Evolutionary conservation across 2,797 vertebrate species (phyloP).

Genomic region (Loriculus beryllinus): DNA sequence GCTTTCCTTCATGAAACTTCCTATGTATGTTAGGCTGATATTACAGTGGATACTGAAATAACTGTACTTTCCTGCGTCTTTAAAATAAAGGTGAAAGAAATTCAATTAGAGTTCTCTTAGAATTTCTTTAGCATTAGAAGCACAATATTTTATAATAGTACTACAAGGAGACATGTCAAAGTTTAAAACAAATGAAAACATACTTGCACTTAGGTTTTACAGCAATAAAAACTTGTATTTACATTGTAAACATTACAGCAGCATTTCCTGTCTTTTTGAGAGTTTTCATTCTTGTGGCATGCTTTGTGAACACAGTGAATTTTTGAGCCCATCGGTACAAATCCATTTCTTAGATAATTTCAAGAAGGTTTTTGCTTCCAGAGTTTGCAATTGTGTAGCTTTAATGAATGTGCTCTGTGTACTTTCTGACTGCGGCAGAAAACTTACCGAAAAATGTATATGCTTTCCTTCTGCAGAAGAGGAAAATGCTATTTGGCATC

Average conservation of each 20-base stretch:
- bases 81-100: neutral
- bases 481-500: slow-evolving; percentile 85
- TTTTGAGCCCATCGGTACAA: neutral
- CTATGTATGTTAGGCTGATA: neutral
- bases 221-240: neutral
- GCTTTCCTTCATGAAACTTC: neutral
- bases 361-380: neutral
- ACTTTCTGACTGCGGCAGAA: neutral
- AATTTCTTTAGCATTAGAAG: neutral
- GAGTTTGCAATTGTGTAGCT: neutral
- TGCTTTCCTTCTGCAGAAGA: slow-evolving; percentile 37
- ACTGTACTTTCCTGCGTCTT: neutral
- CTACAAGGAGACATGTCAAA: neutral
- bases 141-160: neutral
- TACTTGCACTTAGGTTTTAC: neutral
- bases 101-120: neutral
- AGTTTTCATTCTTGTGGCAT: neutral
- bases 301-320: neutral
- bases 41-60: neutral
- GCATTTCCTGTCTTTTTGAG: neutral
- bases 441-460: slow-evolving; percentile 85
- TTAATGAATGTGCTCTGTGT: neutral
- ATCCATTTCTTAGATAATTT: neutral
- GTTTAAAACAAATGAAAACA: neutral
- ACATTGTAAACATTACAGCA: neutral